Evolutionary conservation across 2,888 invertebrate species (phyloP).

Genomic region (Scaptomyza reducta): DNA sequence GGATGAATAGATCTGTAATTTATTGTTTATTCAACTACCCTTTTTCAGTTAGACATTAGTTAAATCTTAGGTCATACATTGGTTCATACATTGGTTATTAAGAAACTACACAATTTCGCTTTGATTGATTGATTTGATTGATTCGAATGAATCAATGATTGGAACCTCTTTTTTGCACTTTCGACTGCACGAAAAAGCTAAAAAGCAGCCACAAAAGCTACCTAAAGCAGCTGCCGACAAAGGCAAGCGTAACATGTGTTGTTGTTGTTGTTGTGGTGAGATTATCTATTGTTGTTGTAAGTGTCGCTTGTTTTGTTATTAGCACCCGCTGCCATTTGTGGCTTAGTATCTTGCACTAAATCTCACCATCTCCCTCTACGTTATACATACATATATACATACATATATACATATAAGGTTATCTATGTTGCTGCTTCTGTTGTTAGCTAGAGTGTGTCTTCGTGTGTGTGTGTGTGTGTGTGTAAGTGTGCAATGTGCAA

Average conservation of each 20-base stretch:
- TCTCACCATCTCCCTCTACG: conserved; percentile 2
- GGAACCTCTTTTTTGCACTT: too few relatives aligned
- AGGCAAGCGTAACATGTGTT: conserved; percentile 36
- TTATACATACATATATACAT: background rate
- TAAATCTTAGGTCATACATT: too few relatives aligned
- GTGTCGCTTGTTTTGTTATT: conserved; percentile 56
- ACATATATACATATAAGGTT: background rate
- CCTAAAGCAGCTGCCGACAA: conserved; percentile 49
- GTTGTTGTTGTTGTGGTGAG: background rate
- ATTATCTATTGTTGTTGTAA: conserved; percentile 12
- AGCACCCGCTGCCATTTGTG: conserved; percentile 37
- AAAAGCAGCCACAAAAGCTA: background rate
- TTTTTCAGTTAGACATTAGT: too few relatives aligned
- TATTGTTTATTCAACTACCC: too few relatives aligned
- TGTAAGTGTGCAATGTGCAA: background rate
- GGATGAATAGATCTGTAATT: too few relatives aligned
- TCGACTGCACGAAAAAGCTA: background rate
- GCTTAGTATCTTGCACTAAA: conserved; percentile 24
- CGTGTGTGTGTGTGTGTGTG: background rate
- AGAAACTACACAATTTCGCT: too few relatives aligned
- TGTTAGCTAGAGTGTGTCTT: background rate
- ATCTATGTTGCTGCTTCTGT: conserved; percentile 1
- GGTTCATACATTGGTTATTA: too few relatives aligned
- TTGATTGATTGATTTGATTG: too few relatives aligned
- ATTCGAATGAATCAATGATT: too few relatives aligned